phyloP scores from a whole-genome alignment of 2,888 invertebrate species.

The Tetranychus piercei region DNA sequence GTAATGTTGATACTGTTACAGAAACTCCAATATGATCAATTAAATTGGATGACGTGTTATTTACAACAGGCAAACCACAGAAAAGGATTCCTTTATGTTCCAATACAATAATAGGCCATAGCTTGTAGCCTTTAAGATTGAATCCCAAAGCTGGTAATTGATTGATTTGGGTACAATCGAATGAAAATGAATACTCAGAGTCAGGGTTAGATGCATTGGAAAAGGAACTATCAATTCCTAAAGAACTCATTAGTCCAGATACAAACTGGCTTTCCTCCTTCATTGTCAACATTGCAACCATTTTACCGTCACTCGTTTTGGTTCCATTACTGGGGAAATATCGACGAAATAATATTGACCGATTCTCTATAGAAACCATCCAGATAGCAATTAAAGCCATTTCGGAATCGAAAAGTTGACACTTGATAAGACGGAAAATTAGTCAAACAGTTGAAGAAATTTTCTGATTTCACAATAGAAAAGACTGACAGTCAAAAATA shows the following conservation, averaged over 20 bases:
- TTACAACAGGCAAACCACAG: background rate
- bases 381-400: background rate
- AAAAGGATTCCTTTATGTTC: conserved; percentile 2
- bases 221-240: background rate
- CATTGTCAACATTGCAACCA: background rate
- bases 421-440: background rate
- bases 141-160: background rate
- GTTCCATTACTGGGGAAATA: background rate
- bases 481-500: background rate
- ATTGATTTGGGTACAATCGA: background rate
- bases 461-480: no score
- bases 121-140: background rate
- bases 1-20: background rate
- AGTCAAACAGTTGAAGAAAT: background rate
- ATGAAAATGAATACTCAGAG: background rate
- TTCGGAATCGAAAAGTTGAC: background rate
- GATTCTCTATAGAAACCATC: background rate
- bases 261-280: background rate
- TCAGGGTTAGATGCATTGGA: background rate
- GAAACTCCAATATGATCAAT: conserved; percentile 2
- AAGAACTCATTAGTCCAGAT: background rate
- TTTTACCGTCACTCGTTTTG: background rate
- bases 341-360: background rate
- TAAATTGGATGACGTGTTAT: background rate
- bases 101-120: background rate